Percentiles rank a stretch among this genome's conserved stretches.
These are phyloP conservation scores for Calypte anna DNA, from an alignment of 2,113 vertebrate genomes.

Conservation along the genomic window DNA sequence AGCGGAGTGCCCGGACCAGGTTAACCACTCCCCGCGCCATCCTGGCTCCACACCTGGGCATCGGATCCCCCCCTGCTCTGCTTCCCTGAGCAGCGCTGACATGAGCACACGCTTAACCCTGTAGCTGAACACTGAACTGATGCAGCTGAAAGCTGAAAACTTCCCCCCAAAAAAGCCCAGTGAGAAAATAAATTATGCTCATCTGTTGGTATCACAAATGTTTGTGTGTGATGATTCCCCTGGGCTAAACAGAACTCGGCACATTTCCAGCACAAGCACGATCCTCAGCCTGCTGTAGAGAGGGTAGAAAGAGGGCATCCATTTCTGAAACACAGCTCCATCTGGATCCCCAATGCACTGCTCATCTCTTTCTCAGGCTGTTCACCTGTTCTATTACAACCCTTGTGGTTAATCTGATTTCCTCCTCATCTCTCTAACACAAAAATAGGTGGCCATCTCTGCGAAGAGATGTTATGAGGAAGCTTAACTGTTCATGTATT, in stretches of 20 bases:
- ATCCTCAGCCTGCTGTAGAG: not conserved
- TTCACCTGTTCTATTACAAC: not conserved
- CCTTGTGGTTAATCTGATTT: not conserved
- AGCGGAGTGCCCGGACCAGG: not conserved
- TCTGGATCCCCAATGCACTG: not conserved
- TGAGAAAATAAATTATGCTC: not conserved
- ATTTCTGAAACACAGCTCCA: not conserved
- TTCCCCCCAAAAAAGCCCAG: not conserved
- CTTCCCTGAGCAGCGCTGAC: not conserved
- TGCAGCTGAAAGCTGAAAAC: not conserved
- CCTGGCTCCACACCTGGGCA: rapidly evolving
- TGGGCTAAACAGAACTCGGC: not conserved
- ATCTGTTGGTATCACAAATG: not conserved
- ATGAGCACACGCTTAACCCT: rapidly evolving
- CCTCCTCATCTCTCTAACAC: not conserved
- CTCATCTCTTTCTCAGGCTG: not conserved
- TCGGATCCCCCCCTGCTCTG: not conserved
- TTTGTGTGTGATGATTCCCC: not conserved
- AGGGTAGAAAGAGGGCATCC: not conserved
- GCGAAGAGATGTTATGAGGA: not conserved
- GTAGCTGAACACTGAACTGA: not conserved
- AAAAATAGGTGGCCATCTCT: not conserved
- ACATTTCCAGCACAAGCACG: not conserved
- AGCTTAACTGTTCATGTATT: not conserved
- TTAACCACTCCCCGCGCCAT: rapidly evolving